Base-by-base conservation (phyloP, 1,140 invertebrate species). In the Drosophila bocqueti region DNA sequence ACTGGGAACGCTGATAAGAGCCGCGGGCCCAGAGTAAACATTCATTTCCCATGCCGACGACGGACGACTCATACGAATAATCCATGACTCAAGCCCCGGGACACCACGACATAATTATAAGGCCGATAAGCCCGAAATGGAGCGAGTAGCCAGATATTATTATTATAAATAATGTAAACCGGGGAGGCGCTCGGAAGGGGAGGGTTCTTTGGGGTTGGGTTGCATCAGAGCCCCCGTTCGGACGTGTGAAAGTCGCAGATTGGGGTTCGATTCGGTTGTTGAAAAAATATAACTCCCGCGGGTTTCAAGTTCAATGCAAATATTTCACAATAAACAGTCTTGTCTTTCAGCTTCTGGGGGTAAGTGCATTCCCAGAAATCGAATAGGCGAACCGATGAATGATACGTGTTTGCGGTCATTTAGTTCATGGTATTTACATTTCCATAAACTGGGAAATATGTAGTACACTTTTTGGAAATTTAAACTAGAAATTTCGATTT, bases 171-270 rank as follows among this genome's bases (percentile, higher is more conserved):
- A 49, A 15, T 38, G 16, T 26, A 11, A 55, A 2, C 15, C 54
- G 36, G 50, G 15, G n/a, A 15, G 13, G 15, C 3, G 18, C 1
- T 18, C 8, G 52, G 34, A 13, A 38, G 18, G 8, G 16, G 52
- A 21, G 31, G 31, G 34, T 24, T 55, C 26, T 40, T 46, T 40
- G 31, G 38, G 60, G 46, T 43, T 50, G 26, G 63, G 34, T 71
- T 57, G 36, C 47, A 45, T 63, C 46, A 67, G n/a, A 40, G 13
- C 13, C 31, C 50, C 50, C 62, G 18, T 50, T 62, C 6, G 31
- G 52, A 9, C 74, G 72, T 77, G 74, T 55, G 74, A 77, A 77
- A 76, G 42, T 77, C n/a, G 0, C 21, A 21, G 40, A 67, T 42
- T 42, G 34, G 43, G 16, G 18, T 36, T 54, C 50, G 50, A 8